phyloP scores from a whole-genome alignment of 1,140 invertebrate species.

The Drosophila pachea region DNA sequence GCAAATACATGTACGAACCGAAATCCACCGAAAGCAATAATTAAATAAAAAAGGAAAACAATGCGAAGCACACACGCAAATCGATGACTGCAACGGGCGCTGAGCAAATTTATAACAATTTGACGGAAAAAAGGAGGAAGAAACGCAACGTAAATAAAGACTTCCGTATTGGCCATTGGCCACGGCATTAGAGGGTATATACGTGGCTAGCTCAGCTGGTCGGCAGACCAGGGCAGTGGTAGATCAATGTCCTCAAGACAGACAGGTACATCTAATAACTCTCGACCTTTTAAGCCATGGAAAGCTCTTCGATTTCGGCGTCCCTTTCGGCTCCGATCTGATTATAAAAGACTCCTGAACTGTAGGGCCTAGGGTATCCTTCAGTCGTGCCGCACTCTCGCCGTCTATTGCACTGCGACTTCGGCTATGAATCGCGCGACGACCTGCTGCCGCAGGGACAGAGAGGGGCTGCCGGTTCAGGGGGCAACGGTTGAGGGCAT shows the following conservation, averaged over 20 bases:
- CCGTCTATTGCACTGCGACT: constrained; percentile 10
- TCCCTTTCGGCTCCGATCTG: no score
- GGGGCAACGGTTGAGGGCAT: constrained; percentile 48
- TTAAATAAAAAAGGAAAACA: constrained; percentile 55
- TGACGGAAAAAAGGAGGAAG: constrained; percentile 24
- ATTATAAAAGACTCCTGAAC: no score
- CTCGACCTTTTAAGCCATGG: no score
- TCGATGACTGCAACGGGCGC: constrained; percentile 62
- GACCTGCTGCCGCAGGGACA: constrained; percentile 46
- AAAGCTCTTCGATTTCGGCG: no score
- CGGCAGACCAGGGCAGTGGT: no score
- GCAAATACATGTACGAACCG: constrained; percentile 44
- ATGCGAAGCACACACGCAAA: constrained; percentile 39
- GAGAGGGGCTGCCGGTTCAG: constrained; percentile 6
- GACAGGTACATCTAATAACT: no score
- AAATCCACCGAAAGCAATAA: constrained; percentile 53
- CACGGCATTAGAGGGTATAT: no score
- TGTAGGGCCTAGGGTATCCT: not conserved
- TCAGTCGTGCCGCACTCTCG: not conserved
- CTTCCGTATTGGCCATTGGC: constrained; percentile 66
- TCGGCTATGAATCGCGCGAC: constrained; percentile 67
- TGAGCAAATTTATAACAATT: constrained; percentile 64
- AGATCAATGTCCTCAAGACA: no score
- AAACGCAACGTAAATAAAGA: constrained; percentile 65
- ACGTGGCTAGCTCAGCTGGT: no score